Evolutionary conservation across 2,113 vertebrate species (phyloP).

Genomic region (Austrofundulus limnaeus): DNA sequence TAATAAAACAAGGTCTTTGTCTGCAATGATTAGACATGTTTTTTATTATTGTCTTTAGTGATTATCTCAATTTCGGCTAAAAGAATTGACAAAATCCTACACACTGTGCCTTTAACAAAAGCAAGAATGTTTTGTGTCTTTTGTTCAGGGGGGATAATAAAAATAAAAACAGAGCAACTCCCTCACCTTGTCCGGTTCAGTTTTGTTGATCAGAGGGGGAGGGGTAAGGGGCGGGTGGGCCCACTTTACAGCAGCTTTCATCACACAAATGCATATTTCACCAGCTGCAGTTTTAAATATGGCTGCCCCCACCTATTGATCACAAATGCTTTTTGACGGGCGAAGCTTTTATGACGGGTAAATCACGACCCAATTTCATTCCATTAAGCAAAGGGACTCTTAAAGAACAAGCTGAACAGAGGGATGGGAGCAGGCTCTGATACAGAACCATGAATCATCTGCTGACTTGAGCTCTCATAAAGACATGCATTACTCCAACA

Average conservation of each 20-base stretch:
- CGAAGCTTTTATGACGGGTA: slow-evolving; percentile 69
- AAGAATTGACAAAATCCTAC: no score
- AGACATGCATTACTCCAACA: slow-evolving; percentile 40
- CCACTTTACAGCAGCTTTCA: slow-evolving; percentile 33
- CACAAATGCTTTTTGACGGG: slow-evolving; percentile 68
- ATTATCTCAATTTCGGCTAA: no score
- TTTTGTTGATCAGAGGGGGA: slow-evolving; percentile 13
- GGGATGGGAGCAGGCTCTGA: slow-evolving; percentile 58
- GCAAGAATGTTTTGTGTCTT: no score
- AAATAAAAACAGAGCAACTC: neutral
- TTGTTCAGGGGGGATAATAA: neutral
- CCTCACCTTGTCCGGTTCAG: slow-evolving; percentile 21
- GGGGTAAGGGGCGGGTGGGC: neutral
- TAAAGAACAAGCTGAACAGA: slow-evolving; percentile 45
- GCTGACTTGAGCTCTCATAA: slow-evolving; percentile 57
- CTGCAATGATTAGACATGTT: no score
- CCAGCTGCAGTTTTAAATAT: slow-evolving; percentile 66
- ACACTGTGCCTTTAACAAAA: no score
- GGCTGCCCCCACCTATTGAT: slow-evolving; percentile 67
- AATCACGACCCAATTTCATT: slow-evolving; percentile 71
- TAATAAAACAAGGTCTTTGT: neutral
- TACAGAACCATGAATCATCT: slow-evolving; percentile 55
- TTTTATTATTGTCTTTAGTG: no score
- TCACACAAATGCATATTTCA: slow-evolving; percentile 72
- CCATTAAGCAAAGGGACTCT: slow-evolving; percentile 75